These are phyloP conservation scores for Alligator sinensis DNA, from an alignment of 2,113 vertebrate species.

Conservation along the genomic window DNA sequence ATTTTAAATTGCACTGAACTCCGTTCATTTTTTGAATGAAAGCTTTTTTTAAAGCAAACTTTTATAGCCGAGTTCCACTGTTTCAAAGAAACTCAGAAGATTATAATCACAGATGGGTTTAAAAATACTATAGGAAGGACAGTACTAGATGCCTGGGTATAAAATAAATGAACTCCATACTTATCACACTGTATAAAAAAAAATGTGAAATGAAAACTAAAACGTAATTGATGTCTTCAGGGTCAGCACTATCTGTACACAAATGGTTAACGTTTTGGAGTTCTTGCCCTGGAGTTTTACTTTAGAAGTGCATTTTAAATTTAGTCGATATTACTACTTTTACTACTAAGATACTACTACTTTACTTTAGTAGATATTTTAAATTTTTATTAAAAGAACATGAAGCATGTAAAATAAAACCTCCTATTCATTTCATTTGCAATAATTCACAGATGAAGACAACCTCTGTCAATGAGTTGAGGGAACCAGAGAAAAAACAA, in stretches of 20 bases:
- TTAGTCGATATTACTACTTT: too few relatives aligned
- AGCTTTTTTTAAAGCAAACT: background rate
- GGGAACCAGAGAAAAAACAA: background rate
- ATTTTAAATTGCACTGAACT: constrained; percentile 2
- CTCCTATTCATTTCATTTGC: background rate
- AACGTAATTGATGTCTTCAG: background rate
- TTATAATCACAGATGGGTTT: background rate
- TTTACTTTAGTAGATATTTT: too few relatives aligned
- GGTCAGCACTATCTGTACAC: background rate
- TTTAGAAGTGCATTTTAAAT: too few relatives aligned
- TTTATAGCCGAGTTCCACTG: background rate
- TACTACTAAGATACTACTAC: too few relatives aligned
- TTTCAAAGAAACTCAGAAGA: background rate
- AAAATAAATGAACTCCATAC: background rate
- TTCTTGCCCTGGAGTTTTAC: background rate
- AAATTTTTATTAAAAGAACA: background rate
- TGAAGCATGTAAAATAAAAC: background rate
- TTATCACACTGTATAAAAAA: background rate
- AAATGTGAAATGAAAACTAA: background rate
- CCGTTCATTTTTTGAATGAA: background rate
- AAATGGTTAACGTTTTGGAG: background rate
- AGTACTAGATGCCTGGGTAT: background rate
- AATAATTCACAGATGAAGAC: background rate
- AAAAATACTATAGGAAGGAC: background rate
- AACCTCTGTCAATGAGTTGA: background rate